phyloP scores from a whole-genome alignment of 2,888 invertebrate species.

The Drosophila macrothrix region DNA sequence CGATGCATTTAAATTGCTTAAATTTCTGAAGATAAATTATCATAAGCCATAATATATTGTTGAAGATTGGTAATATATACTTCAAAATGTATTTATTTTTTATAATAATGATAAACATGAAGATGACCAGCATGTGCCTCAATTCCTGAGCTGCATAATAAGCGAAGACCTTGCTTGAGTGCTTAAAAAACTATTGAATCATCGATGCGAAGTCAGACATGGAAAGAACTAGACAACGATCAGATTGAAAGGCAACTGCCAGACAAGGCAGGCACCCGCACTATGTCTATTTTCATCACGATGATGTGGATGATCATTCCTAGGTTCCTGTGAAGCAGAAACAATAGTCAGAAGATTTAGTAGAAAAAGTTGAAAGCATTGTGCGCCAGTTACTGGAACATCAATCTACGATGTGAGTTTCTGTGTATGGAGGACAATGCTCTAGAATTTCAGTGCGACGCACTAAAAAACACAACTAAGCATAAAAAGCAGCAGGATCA shows the following conservation, averaged over 20 bases:
- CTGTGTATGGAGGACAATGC: constrained; percentile 61
- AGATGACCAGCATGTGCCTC: constrained; percentile 44
- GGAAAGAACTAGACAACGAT: constrained; percentile 22
- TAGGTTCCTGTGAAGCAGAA: constrained; percentile 37
- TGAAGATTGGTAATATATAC: constrained; percentile 33
- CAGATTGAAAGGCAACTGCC: constrained; percentile 22
- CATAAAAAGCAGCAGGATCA: constrained; percentile 51
- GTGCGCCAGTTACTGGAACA: constrained; percentile 43
- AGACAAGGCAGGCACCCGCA: constrained; percentile 54
- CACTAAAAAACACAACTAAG: constrained; percentile 54
- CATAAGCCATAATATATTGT: constrained; percentile 21
- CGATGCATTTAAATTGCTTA: background rate
- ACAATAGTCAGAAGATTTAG: constrained; percentile 54
- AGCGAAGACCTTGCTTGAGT: constrained; percentile 44
- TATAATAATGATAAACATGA: constrained; percentile 8
- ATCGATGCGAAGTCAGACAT: constrained; percentile 25
- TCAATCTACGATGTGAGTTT: constrained; percentile 8
- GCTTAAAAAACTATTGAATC: constrained; percentile 45
- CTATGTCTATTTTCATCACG: constrained; percentile 27
- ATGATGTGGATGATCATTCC: constrained; percentile 20
- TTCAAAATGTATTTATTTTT: constrained; percentile 6
- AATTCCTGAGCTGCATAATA: constrained; percentile 45
- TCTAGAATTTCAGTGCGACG: constrained; percentile 42
- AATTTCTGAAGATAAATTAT: constrained; percentile 6
- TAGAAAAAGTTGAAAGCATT: constrained; percentile 50